Evolutionary conservation across 2,888 invertebrate genomes (phyloP).

Genomic region (Automeris io): DNA sequence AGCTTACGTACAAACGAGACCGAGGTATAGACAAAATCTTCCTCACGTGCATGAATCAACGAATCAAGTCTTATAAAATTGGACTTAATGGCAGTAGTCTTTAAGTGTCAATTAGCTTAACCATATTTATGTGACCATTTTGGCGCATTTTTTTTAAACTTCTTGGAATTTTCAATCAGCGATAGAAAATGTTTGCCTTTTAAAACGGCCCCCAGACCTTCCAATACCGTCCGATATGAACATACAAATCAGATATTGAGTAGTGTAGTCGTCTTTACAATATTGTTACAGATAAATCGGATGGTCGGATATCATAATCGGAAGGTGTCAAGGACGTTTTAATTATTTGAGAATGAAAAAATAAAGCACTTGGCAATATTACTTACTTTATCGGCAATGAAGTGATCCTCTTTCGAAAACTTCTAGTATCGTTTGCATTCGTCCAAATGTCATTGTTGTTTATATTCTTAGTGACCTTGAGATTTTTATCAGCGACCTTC

Average conservation of each 20-base stretch:
- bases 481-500: slow-evolving; percentile 37
- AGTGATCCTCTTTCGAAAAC: slow-evolving; percentile 34
- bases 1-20: slow-evolving; percentile 25
- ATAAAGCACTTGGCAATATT: not conserved
- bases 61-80: slow-evolving; percentile 17
- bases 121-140: slow-evolving; percentile 7
- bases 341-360: not conserved
- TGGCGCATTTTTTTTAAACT: slow-evolving; percentile 29
- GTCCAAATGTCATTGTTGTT: slow-evolving; percentile 68
- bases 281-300: too few relatives aligned
- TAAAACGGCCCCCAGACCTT: too few relatives aligned
- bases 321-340: too few relatives aligned
- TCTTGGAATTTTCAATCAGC: slow-evolving; percentile 26
- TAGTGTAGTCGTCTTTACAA: too few relatives aligned
- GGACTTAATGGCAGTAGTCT: slow-evolving; percentile 9
- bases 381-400: slow-evolving; percentile 44
- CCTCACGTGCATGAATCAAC: slow-evolving; percentile 41
- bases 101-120: slow-evolving; percentile 8
- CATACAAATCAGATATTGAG: too few relatives aligned
- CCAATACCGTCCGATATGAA: too few relatives aligned
- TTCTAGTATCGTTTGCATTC: slow-evolving; percentile 43
- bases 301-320: too few relatives aligned
- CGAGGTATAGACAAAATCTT: slow-evolving; percentile 23
- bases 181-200: slow-evolving; percentile 10
- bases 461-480: slow-evolving; percentile 57